phyloP scores from a whole-genome alignment of 64 coral and sea anemone species.

The Hydrozoanthus tunicans region DNA sequence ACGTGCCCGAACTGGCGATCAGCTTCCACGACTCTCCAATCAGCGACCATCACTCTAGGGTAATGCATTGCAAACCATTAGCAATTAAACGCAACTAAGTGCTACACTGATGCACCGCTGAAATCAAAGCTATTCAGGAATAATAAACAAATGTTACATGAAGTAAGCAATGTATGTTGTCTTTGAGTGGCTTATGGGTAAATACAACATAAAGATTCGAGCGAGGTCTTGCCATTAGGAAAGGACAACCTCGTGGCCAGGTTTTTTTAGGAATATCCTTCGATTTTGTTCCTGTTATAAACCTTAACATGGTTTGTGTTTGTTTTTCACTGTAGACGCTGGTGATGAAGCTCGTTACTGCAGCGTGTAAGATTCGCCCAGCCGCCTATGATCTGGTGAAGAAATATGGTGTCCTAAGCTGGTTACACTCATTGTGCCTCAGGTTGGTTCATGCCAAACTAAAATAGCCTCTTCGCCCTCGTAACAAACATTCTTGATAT shows the following conservation, averaged over 20 bases:
- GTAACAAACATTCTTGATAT: background rate
- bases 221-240: too few relatives aligned
- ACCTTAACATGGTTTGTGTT: background rate
- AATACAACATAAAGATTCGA: too few relatives aligned
- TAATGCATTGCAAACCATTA: background rate
- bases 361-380: slow-evolving; percentile 58
- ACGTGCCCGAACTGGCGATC: slow-evolving; percentile 79
- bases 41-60: slow-evolving; percentile 73
- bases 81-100: too few relatives aligned
- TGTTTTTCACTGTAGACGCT: slow-evolving; percentile 36
- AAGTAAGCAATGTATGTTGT: too few relatives aligned
- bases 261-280: too few relatives aligned
- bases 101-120: too few relatives aligned
- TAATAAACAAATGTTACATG: too few relatives aligned
- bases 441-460: background rate
- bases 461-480: background rate
- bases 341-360: slow-evolving; percentile 53
- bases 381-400: slow-evolving; percentile 79
- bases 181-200: too few relatives aligned
- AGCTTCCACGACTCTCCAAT: slow-evolving; percentile 82
- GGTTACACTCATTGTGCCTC: slow-evolving; percentile 75
- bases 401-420: slow-evolving; percentile 69
- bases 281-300: too few relatives aligned
- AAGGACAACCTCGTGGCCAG: background rate
- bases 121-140: too few relatives aligned